phyloP scores from a whole-genome alignment of 2,113 vertebrate species.

The Marmota flaviventris region DNA sequence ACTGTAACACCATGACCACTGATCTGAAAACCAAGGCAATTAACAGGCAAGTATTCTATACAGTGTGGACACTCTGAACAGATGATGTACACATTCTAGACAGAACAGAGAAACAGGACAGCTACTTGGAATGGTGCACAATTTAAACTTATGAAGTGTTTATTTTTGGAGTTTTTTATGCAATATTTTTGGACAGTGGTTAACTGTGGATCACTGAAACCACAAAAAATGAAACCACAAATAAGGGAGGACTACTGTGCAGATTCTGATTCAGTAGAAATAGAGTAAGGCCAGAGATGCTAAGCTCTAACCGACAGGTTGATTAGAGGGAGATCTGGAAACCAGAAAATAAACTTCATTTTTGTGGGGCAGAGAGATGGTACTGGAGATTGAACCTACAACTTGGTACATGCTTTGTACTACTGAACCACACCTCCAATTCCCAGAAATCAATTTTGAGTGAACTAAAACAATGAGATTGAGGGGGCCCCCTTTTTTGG shows the following conservation, averaged over 20 bases:
- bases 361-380: no score
- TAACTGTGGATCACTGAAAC: not conserved
- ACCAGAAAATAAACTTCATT: not conserved
- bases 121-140: not conserved
- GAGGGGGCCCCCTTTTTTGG: not conserved
- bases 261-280: not conserved
- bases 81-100: not conserved
- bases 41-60: not conserved
- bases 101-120: not conserved
- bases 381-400: not conserved
- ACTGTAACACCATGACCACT: not conserved
- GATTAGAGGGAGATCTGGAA: not conserved
- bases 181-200: not conserved
- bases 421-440: not conserved
- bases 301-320: not conserved
- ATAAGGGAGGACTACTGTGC: not conserved
- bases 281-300: not conserved
- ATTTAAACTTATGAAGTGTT: not conserved
- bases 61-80: not conserved
- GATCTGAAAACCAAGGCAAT: not conserved
- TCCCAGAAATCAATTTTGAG: slow-evolving; percentile 30
- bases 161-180: not conserved
- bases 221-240: not conserved
- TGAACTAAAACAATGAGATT: not conserved
- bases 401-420: no score